A percentile compares a stretch with the other conserved stretches of the same genome.
Conservation (phyloP, 1,140 invertebrate species). For the Protaetia brevitarsis region DNA sequence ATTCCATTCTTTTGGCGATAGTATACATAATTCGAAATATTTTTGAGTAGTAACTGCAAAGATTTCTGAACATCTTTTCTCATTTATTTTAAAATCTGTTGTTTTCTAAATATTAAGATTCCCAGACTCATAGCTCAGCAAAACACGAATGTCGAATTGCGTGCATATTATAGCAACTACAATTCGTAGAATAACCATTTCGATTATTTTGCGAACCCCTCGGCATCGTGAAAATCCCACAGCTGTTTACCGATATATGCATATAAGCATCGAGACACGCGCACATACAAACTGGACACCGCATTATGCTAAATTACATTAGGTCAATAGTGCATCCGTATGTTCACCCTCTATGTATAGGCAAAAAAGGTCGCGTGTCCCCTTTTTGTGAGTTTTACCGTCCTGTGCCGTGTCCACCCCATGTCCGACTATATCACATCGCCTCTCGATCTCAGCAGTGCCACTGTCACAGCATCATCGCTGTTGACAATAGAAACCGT, state of each 20-base stretch:
- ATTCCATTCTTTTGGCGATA: no score
- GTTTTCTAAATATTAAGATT: no score
- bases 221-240: constrained; percentile 23
- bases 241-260: constrained; percentile 29
- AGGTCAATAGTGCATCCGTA: constrained; percentile 34
- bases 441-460: no score
- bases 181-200: background rate
- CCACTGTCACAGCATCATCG: no score
- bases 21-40: no score
- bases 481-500: no score
- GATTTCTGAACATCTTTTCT: no score
- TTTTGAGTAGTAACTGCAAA: no score
- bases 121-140: no score
- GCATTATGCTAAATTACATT: constrained; percentile 33
- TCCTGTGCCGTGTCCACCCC: constrained; percentile 27
- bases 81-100: no score
- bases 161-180: no score
- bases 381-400: constrained; percentile 35
- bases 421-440: constrained; percentile 21
- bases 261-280: background rate
- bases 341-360: constrained; percentile 26
- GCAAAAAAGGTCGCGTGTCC: constrained; percentile 35
- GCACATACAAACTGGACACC: constrained; percentile 27
- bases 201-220: constrained; percentile 30
- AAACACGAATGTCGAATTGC: no score